phyloP scores from a whole-genome alignment of 2,888 invertebrate species.

The Drosophila koepferae region DNA sequence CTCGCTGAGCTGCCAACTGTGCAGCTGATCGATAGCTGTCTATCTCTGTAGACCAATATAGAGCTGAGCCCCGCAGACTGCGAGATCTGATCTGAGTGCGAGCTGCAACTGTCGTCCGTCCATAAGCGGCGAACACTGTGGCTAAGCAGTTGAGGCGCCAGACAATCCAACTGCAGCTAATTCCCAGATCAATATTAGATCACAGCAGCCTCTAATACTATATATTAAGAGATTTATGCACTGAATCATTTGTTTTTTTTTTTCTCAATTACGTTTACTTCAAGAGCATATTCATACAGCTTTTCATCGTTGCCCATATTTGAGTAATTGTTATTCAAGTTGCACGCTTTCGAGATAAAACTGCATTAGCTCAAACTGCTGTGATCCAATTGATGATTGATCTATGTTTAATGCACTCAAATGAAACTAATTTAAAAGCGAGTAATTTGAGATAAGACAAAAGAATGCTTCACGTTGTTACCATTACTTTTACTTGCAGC shows the following conservation, averaged over 20 bases:
- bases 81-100: constrained; percentile 35
- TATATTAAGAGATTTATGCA: constrained; percentile 6
- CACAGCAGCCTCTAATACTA: background rate
- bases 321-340: constrained; percentile 41
- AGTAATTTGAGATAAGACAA: constrained; percentile 7
- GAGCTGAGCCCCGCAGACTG: constrained; percentile 19
- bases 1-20: constrained; percentile 79
- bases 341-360: constrained; percentile 2
- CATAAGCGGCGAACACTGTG: constrained; percentile 35
- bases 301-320: constrained; percentile 7
- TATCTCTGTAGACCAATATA: constrained; percentile 54
- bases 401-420: background rate
- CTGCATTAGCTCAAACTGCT: background rate
- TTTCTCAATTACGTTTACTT: constrained; percentile 10
- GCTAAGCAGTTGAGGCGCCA: constrained; percentile 22
- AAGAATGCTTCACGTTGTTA: background rate
- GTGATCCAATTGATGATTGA: constrained; percentile 1
- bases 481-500: background rate
- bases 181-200: constrained; percentile 17
- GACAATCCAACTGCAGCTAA: constrained; percentile 2
- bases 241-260: background rate
- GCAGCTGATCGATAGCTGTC: constrained; percentile 78
- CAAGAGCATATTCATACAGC: background rate
- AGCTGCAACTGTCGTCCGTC: constrained; percentile 23
- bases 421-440: background rate